Evolutionary conservation across 1,140 invertebrate genomes (phyloP), one percentile per base, ranked within the genome.

Genomic region (Manduca sexta): DNA sequence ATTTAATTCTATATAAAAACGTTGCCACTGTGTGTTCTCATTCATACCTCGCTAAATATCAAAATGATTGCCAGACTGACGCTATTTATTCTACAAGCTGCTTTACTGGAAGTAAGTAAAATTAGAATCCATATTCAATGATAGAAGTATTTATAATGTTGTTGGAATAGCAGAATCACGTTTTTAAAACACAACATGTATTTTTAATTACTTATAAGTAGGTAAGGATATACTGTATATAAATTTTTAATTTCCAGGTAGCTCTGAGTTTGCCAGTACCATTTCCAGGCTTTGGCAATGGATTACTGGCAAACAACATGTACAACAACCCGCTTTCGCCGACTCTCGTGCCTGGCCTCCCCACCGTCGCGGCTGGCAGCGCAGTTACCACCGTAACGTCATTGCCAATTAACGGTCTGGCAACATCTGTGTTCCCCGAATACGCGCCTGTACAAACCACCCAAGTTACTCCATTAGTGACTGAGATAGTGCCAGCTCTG

Each of bases 401-500:
- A 1, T 6, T 60, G 18, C 52, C 57, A 49, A 52, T n/a, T n/a
- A n/a, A 33, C 14, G 13, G 26, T 1, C 12, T 44, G 12, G 29
- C 29, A 15, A 11, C 42, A 4, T 15, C 42, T 14, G 3, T 13
- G 13, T 44, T 44, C 34, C 26, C 37, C 16, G 47, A 49, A 37
- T 46, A 11, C 43, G 3, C 13, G 12, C 30, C 26, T 13, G 35
- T 39, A n/a, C 14, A 14, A 15, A 48, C 41, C 1, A 37, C 39
- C 14, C 69, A 69, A 62, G 56, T 68, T 4, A 51, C 64, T 0
- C 74, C 72, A 0, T 41, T 69, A 3, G 56, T 79, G 10, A 72
- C 76, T 0, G 76, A 80, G 49, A 60, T 82, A 0, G 57, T 76
- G 2, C 78, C 78, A 11, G 61, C 63, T 2, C 51, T 83, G 1